Percentiles rank a stretch among this genome's conserved stretches.
These are phyloP conservation scores for Scotopteryx bipunctaria DNA, from an alignment of 2,888 invertebrate species.

Conservation along the genomic window DNA sequence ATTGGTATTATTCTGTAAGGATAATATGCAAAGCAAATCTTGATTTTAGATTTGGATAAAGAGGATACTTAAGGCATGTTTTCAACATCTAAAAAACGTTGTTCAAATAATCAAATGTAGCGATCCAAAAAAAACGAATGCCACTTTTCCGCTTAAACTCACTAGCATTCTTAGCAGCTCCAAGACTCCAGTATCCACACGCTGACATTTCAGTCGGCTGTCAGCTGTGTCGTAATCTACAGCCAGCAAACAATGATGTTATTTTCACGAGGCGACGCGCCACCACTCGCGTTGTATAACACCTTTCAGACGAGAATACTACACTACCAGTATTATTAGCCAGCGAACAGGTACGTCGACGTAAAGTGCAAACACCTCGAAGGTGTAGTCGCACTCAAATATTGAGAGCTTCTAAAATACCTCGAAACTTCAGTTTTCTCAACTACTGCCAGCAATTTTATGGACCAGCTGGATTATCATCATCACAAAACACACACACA, in stretches of 20 bases:
- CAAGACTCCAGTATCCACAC: constrained; percentile 16
- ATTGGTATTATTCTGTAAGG: neutral
- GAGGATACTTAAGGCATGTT: no score
- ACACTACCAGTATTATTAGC: constrained; percentile 14
- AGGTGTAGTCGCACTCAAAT: constrained; percentile 4
- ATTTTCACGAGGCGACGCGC: constrained; percentile 26
- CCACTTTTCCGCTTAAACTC: neutral
- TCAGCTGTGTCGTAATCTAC: constrained; percentile 28
- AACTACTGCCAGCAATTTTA: neutral
- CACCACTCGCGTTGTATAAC: constrained; percentile 22
- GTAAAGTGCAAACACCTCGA: constrained; percentile 6
- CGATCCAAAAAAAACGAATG: no score
- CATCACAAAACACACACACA: no score
- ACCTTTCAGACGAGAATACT: constrained; percentile 16
- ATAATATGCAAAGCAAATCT: neutral
- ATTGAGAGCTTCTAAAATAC: neutral
- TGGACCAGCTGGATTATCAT: no score
- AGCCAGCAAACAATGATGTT: constrained; percentile 30
- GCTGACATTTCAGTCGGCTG: constrained; percentile 33
- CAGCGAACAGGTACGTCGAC: constrained; percentile 2
- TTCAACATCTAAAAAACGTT: no score
- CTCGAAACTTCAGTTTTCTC: neutral
- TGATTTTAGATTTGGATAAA: no score
- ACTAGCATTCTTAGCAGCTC: constrained; percentile 1
- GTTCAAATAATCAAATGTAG: no score